Evolutionary conservation across 1,140 invertebrate genomes (phyloP).

Genomic region (Sitobion miscanthi): DNA sequence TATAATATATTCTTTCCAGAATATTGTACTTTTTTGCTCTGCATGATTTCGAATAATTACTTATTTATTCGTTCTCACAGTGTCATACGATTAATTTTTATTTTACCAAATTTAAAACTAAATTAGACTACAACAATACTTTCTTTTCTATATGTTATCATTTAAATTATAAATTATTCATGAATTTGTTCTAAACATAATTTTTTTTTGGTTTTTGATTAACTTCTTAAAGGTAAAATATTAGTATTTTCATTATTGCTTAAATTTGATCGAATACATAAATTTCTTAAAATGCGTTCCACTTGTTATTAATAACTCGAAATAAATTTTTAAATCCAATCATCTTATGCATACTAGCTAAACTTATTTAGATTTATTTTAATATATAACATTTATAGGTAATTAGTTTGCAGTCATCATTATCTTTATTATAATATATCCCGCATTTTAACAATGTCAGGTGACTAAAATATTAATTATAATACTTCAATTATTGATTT

Average conservation of each 20-base stretch:
- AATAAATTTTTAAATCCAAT: background rate
- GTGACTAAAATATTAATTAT: background rate
- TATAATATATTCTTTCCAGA: background rate
- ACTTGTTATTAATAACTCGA: background rate
- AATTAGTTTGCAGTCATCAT: background rate
- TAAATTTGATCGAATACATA: background rate
- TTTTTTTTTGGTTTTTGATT: background rate
- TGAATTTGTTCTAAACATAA: too few relatives aligned
- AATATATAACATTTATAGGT: background rate
- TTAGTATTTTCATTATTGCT: background rate
- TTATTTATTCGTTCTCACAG: background rate
- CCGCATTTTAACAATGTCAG: background rate
- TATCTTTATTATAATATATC: background rate
- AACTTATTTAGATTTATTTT: background rate
- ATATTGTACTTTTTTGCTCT: background rate
- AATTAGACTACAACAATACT: background rate
- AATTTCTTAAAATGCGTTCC: background rate
- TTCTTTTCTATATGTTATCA: too few relatives aligned
- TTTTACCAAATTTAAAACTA: background rate
- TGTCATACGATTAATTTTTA: background rate
- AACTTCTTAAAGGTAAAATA: background rate
- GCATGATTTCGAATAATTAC: background rate
- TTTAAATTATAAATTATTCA: too few relatives aligned
- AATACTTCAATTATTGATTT: background rate
- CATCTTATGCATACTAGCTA: background rate